Evolutionary conservation across 92 coral and sea anemone species (phyloP), one percentile per base, ranked within the genome.

Genomic region (Hydrozoanthus gracilis): DNA sequence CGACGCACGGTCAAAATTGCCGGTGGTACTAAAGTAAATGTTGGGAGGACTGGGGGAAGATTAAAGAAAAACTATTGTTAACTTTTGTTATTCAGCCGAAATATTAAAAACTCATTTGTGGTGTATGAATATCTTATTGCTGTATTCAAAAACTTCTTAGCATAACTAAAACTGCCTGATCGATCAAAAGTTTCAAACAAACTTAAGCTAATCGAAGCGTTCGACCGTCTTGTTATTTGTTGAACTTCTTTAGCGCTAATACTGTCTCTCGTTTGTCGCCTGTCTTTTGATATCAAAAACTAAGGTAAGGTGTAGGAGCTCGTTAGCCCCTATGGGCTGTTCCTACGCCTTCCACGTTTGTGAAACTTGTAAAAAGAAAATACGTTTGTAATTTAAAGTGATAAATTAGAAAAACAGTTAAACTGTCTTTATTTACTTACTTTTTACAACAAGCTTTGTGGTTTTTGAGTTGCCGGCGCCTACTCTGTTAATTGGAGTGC

Each of bases 401-500:
- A 62, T 10, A 9, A n/a, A 17, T n/a, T 11, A 7, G 5, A n/a
- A 58, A 27, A 9, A 9, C 39, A 69, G 54, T 12, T 4, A 4
- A 11, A 35, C 35, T 46, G 51, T 6, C 47, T n/a, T 39, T 45
- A 3, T 6, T 8, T 56, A 54, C 91, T 68, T 83, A 96, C 99
- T 91, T 83, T 92, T 92, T 46, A 96, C 88, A 44, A 89, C 91
- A 60, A 96, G 94, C 51, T 58, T 91, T 9, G 96, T 95, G 15
- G 77, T 72, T 78, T 82, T 87, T 6, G 95, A 70, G 20, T 44
- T 71, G n/a, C 99, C 99, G 4, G 86, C 75, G 4, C 99, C 98
- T 12, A 96, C 92, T 17, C 82, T 82, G 84, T 96, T 96, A 54
- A 91, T 88, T 15, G 99, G 99, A 18, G 95, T 95, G 76, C 99